phyloP scores from a whole-genome alignment of 1,140 invertebrate genomes.

The Drepana arcuata region DNA sequence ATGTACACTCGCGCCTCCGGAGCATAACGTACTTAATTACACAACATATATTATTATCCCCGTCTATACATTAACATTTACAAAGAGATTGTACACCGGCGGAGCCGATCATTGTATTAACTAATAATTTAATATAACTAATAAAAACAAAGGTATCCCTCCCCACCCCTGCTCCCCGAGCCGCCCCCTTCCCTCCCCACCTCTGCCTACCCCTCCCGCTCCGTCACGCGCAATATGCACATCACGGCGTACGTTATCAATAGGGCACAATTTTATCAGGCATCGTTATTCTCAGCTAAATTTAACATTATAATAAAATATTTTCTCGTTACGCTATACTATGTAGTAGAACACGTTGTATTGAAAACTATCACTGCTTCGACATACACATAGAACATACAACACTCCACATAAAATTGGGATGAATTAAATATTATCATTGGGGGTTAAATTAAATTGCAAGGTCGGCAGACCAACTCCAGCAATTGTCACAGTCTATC shows the following conservation, averaged over 20 bases:
- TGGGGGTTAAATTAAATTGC: no score
- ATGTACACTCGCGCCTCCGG: constrained; percentile 50
- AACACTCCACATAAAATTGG: no score
- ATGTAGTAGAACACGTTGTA: constrained; percentile 44
- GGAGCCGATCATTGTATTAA: constrained; percentile 22
- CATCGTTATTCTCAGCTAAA: constrained; percentile 41
- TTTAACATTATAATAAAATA: constrained; percentile 55
- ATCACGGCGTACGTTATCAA: constrained; percentile 51
- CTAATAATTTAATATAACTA: constrained; percentile 47
- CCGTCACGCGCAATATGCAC: constrained; percentile 22
- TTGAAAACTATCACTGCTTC: constrained; percentile 56
- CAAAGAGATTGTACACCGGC: constrained; percentile 54
- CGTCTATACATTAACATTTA: constrained; percentile 68
- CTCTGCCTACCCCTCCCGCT: constrained; percentile 16
- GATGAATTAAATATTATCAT: no score
- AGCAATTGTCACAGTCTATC: no score
- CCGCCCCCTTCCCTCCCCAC: constrained; percentile 13
- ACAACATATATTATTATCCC: constrained; percentile 69
- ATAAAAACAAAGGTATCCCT: constrained; percentile 24
- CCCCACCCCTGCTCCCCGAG: constrained; percentile 7
- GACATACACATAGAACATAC: constrained; percentile 14
- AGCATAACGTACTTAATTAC: constrained; percentile 46
- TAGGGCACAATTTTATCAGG: constrained; percentile 62
- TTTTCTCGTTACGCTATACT: constrained; percentile 49
- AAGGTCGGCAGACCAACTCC: no score